These are phyloP conservation scores for Acanthisitta chloris DNA, from an alignment of 2,113 vertebrate species.

Conservation along the genomic window DNA sequence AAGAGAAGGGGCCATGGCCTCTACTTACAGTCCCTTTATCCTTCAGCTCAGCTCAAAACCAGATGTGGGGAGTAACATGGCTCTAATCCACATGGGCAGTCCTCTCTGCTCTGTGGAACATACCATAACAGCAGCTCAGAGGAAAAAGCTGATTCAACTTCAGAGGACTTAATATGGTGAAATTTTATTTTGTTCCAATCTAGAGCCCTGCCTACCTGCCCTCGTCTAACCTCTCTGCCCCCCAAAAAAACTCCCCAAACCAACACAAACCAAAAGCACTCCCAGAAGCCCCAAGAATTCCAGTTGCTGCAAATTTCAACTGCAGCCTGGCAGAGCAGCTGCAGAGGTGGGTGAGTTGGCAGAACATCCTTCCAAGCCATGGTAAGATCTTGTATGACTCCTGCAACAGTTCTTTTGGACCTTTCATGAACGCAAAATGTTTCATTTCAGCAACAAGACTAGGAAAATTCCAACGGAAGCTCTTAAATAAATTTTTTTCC, in stretches of 20 bases:
- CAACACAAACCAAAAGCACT: neutral
- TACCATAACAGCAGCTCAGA: neutral
- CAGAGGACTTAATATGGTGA: neutral
- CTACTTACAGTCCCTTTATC: neutral
- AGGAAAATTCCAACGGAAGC: neutral
- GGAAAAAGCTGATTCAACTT: neutral
- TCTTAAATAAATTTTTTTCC: neutral
- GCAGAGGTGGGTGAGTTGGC: neutral
- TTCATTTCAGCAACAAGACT: neutral
- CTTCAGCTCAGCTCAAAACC: neutral
- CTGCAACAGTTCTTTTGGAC: neutral
- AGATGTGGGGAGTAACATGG: neutral
- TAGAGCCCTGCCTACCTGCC: neutral
- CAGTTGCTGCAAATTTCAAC: neutral
- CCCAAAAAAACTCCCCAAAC: accelerated
- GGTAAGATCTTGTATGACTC: neutral
- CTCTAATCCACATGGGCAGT: neutral
- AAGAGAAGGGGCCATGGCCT: neutral
- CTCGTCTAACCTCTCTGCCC: too few relatives aligned
- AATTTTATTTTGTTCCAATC: neutral
- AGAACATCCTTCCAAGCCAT: neutral
- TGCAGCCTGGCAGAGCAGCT: neutral
- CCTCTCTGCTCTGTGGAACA: neutral
- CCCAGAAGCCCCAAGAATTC: neutral
- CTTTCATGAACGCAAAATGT: neutral